phyloP scores from a whole-genome alignment of 1,140 invertebrate species.

The Neuroterus valhalla region DNA sequence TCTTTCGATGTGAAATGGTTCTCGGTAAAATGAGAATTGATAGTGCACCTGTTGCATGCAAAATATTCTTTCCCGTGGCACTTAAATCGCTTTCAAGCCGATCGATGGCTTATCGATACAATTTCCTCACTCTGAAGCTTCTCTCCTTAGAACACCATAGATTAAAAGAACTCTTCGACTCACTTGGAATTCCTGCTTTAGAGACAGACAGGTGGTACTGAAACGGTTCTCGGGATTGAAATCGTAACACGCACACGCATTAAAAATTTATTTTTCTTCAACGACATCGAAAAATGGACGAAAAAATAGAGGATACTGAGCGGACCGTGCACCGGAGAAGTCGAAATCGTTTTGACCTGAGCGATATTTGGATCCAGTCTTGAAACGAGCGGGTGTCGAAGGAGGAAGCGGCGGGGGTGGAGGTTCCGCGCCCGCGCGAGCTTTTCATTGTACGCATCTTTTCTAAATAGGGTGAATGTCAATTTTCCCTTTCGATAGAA shows the following conservation, averaged over 20 bases:
- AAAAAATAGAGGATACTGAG: neutral
- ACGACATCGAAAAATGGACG: too few species aligned
- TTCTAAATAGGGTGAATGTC: neutral
- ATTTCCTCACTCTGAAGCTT: too few species aligned
- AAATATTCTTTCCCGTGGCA: neutral
- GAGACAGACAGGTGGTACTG: too few species aligned
- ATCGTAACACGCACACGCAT: too few species aligned
- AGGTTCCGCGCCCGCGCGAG: slow-evolving; percentile 42
- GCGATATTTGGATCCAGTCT: slow-evolving; percentile 37
- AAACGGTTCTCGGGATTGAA: too few species aligned
- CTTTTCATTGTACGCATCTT: neutral
- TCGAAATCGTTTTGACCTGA: slow-evolving; percentile 40
- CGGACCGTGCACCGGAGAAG: slow-evolving; percentile 32
- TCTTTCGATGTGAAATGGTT: neutral
- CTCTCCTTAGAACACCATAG: too few species aligned
- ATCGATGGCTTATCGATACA: neutral
- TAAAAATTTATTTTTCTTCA: too few species aligned
- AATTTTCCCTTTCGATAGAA: neutral
- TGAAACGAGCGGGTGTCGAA: slow-evolving; percentile 35
- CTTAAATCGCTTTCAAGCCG: neutral
- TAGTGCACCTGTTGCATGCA: slow-evolving; percentile 6
- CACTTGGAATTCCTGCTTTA: too few species aligned
- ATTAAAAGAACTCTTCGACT: too few species aligned
- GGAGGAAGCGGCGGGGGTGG: slow-evolving; percentile 37
- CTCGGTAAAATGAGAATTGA: neutral